Base-by-base conservation (phyloP, 2,797 vertebrate genomes). In the Huso huso region DNA sequence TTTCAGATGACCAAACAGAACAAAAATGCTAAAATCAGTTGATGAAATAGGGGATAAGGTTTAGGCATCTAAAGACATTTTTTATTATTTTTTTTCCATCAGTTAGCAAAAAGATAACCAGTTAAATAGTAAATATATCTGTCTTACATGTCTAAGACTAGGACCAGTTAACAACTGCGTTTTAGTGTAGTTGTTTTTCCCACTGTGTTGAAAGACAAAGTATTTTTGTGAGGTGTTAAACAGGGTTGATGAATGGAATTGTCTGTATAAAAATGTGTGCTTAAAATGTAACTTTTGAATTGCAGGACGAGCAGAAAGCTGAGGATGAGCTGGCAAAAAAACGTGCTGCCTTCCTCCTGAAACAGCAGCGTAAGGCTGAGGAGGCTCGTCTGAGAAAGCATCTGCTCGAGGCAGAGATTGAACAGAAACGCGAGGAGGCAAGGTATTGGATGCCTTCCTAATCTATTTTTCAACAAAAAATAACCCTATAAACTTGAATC, bases 301-400 rank as follows among this genome's bases (percentile, higher is more conserved):
- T 65, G 2, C 65, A 93, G 92, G 92, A 94, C 1, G 92, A 98
- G 0, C 94, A 98, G 84, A 98, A 98, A 72, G 95, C 96, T 0
- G 96, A 99, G 61, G 96, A 98, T 0, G 97, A 99, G 72, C 86
- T 98, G 0, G 97, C 95, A 0, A 98, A 98, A 74, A 99, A 94
- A 69, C 90, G 95, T 0, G 95, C 95, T 0, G 97, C 96, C 0
- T 99, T 99, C 80, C 84, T 99, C 1, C 70, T 96, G 63, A 98
- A 97, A 49, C 97, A 99, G 82, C 96, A 99, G 84, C 96, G 90
- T 78, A 99, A 99, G 77, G 94, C 95, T 0, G 95, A 98, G 75
- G 97, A 99, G 81, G 86, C 96, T 7, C 91, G 94, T 0, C 49
- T 93, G 7, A 81, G 95, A 2, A 98, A 96, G 67, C 94, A 92